Evolutionary conservation across 2,888 invertebrate genomes (phyloP).

Genomic region (Ichneumoninae sp.): DNA sequence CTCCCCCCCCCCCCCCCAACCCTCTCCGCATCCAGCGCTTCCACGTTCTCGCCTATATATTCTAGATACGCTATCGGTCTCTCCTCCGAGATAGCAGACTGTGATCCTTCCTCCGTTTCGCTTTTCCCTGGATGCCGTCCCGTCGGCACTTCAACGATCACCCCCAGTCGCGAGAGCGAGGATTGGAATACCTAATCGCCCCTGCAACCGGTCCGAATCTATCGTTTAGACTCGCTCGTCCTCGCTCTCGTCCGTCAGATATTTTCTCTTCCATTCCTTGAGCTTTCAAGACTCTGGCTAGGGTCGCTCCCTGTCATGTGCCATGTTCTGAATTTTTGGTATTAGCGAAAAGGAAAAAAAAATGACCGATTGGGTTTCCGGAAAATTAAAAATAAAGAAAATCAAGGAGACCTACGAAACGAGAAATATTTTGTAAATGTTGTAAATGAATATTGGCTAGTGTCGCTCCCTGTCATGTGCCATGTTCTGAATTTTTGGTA

Average conservation of each 20-base stretch:
- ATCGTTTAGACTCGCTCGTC: constrained; percentile 77
- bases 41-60: constrained; percentile 11
- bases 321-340: background rate
- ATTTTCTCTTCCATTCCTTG: constrained; percentile 14
- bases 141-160: constrained; percentile 73
- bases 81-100: constrained; percentile 19
- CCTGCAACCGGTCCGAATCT: constrained; percentile 79
- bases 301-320: background rate
- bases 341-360: background rate
- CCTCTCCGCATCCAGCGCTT: background rate
- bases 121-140: constrained; percentile 47
- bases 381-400: background rate
- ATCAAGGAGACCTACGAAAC: too few relatives aligned
- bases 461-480: too few relatives aligned
- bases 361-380: too few relatives aligned
- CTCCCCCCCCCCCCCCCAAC: constrained; percentile 64
- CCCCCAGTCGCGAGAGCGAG: constrained; percentile 72
- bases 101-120: constrained; percentile 3
- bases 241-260: background rate
- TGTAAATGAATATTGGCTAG: too few relatives aligned
- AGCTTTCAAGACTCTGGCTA: background rate
- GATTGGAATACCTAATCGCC: constrained; percentile 84
- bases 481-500: too few relatives aligned
- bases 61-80: constrained; percentile 6
- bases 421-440: background rate